phyloP scores from a whole-genome alignment of 2,797 vertebrate genomes.

The Hypotaenidia philippensis region DNA sequence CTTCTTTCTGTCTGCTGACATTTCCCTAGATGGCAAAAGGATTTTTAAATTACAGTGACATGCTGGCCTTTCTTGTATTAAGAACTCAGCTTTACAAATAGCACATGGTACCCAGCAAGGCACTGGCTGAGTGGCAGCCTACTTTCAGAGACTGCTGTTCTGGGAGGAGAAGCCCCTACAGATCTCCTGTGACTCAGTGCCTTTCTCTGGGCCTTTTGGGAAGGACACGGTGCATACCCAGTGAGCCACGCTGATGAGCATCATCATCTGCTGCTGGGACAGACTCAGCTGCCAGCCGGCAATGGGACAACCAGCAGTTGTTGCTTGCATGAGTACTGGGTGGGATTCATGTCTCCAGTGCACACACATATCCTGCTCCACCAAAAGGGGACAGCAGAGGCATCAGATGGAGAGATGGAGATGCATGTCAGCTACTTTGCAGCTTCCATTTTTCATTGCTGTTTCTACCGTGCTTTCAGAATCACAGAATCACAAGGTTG shows the following conservation, averaged over 20 bases:
- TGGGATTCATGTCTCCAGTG: accelerated
- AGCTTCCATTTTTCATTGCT: background rate
- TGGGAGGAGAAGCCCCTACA: background rate
- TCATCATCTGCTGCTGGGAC: background rate
- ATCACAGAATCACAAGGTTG: no score
- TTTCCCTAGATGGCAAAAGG: constrained; percentile 2
- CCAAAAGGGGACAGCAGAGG: background rate
- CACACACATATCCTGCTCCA: background rate
- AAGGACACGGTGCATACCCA: background rate
- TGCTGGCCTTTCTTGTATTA: background rate
- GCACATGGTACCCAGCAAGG: background rate
- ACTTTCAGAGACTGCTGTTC: background rate
- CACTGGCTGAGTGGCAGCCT: background rate
- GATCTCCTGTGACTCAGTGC: background rate
- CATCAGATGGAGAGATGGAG: background rate
- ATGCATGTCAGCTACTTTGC: background rate
- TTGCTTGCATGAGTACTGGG: background rate
- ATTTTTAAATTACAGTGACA: constrained; percentile 29
- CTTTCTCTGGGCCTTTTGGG: background rate
- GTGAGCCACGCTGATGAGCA: background rate
- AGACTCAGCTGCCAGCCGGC: background rate
- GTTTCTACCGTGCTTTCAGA: background rate
- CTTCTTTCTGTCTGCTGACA: constrained; percentile 38
- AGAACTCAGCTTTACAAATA: background rate
- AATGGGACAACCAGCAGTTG: background rate